phyloP scores from a whole-genome alignment of 2,888 invertebrate genomes.

The Limnephilus auricula region DNA sequence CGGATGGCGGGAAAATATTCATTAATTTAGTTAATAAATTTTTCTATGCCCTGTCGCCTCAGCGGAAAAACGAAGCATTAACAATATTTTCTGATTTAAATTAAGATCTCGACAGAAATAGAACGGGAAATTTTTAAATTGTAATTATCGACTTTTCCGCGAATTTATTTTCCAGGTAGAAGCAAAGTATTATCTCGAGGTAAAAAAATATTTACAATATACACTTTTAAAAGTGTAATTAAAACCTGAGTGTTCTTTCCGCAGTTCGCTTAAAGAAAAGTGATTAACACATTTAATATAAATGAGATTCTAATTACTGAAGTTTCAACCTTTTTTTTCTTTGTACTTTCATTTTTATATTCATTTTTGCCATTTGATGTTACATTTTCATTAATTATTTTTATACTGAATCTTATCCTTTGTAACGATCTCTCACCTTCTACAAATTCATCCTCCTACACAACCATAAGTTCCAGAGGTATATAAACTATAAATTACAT shows the following conservation, averaged over 20 bases:
- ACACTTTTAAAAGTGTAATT: not conserved
- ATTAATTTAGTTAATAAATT: conserved; percentile 53
- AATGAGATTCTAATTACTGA: not conserved
- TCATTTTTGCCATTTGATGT: no score
- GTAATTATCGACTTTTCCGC: conserved; percentile 14
- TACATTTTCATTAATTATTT: not conserved
- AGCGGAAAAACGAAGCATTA: conserved; percentile 21
- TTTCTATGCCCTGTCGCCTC: conserved; percentile 26
- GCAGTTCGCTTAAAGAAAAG: not conserved
- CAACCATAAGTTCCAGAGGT: no score
- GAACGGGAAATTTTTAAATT: not conserved
- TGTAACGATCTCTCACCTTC: not conserved
- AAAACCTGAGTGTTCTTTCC: not conserved
- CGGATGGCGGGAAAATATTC: conserved; percentile 50
- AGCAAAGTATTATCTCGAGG: not conserved
- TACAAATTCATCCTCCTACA: not conserved
- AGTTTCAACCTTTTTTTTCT: not conserved
- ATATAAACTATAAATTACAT: no score
- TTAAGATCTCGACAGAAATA: conserved; percentile 8
- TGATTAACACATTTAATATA: not conserved
- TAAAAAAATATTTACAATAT: not conserved
- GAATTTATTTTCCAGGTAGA: not conserved
- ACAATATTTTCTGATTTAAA: conserved; percentile 31
- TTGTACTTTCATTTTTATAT: no score
- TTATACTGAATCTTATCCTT: not conserved